A percentile compares a stretch with the other conserved stretches of the same genome.
These are phyloP conservation scores for Psittacula echo DNA, from an alignment of 2,797 vertebrate genomes.

Conservation along the genomic window DNA sequence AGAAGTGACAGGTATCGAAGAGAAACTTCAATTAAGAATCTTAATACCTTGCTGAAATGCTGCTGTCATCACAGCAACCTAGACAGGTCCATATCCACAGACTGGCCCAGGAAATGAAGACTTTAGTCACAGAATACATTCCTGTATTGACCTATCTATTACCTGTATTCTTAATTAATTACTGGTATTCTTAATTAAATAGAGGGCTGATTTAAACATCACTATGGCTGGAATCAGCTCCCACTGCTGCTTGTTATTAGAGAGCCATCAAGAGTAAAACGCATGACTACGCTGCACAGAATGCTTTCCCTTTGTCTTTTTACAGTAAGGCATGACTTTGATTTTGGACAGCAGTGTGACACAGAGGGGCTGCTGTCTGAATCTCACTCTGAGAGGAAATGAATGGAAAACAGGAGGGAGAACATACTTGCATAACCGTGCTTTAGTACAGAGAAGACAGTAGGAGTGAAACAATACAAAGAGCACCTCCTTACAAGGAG, in stretches of 20 bases:
- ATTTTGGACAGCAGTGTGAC: neutral
- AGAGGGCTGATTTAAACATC: neutral
- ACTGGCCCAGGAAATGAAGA: neutral
- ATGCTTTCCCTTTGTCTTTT: neutral
- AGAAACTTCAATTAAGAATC: neutral
- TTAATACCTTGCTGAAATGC: neutral
- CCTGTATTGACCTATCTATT: neutral
- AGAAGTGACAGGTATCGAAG: neutral
- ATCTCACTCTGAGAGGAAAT: neutral
- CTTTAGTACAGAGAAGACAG: neutral
- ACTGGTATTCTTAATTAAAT: neutral
- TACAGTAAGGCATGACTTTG: neutral
- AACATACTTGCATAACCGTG: neutral
- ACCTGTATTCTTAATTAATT: neutral
- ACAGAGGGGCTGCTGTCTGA: neutral
- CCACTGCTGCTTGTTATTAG: neutral
- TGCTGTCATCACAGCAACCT: neutral
- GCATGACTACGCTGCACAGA: neutral
- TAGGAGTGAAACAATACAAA: neutral
- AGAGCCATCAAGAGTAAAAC: neutral
- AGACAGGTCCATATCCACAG: neutral
- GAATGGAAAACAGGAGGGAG: neutral
- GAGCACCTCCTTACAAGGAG: neutral
- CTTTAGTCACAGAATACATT: neutral
- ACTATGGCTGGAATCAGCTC: neutral